Percentiles rank a stretch among this genome's conserved stretches.
Conservation (phyloP, 2,888 invertebrate species). For the Ophioninae sp. region DNA sequence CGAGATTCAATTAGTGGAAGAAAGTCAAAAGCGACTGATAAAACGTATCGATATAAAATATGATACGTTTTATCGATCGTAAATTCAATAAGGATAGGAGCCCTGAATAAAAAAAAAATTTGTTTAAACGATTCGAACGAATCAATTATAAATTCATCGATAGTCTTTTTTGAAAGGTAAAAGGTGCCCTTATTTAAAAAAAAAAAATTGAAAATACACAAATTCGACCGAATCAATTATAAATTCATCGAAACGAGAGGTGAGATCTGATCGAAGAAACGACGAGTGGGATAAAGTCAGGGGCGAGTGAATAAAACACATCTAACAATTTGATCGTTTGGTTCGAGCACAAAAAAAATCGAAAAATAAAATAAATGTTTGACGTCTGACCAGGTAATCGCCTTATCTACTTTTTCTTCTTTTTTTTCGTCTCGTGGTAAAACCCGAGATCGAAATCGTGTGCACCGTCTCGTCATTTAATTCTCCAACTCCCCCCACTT, state of each 20-base stretch:
- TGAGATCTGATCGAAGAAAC: not conserved
- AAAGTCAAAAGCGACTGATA: too few relatives aligned
- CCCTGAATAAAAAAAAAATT: not conserved
- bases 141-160: too few relatives aligned
- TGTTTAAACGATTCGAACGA: not conserved
- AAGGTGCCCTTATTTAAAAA: not conserved
- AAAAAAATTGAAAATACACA: not conserved
- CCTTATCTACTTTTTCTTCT: constrained; percentile 1
- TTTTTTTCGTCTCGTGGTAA: not conserved
- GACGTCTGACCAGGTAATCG: constrained; percentile 30
- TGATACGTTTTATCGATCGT: too few relatives aligned
- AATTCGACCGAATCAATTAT: not conserved
- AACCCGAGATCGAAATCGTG: not conserved
- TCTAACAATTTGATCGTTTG: not conserved
- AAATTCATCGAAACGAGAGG: not conserved
- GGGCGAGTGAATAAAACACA: not conserved
- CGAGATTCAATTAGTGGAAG: too few relatives aligned
- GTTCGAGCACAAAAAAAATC: not conserved
- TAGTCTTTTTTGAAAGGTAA: not conserved
- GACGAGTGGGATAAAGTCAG: not conserved
- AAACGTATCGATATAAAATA: too few relatives aligned
- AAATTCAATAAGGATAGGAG: too few relatives aligned
- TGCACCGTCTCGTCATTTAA: constrained; percentile 4
- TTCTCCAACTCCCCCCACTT: not conserved
- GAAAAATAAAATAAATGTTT: constrained; percentile 6